phyloP scores from a whole-genome alignment of 2,888 invertebrate genomes.

The Pollenia labialis region DNA sequence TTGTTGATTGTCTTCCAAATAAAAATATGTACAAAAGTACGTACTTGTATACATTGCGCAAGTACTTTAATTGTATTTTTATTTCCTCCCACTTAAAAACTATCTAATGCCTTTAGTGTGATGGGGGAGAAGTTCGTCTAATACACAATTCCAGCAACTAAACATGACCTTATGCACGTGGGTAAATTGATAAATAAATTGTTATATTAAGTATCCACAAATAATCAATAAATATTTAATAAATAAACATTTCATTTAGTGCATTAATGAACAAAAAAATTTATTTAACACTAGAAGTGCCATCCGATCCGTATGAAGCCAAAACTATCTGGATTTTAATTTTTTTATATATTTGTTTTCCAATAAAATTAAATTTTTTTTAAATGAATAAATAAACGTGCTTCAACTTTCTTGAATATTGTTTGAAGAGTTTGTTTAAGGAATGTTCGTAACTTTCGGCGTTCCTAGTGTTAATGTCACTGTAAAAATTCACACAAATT shows the following conservation, averaged over 20 bases:
- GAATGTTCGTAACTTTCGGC: too few relatives aligned
- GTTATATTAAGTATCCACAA: too few relatives aligned
- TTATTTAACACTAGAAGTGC: neutral
- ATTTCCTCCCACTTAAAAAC: neutral
- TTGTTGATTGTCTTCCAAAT: conserved; percentile 46
- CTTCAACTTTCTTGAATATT: too few relatives aligned
- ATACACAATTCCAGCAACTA: neutral
- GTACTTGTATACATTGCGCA: neutral
- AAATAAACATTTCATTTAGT: neutral
- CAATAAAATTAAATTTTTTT: too few relatives aligned
- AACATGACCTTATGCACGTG: neutral
- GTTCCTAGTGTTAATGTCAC: neutral
- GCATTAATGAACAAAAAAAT: neutral
- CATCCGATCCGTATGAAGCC: too few relatives aligned
- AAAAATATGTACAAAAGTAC: neutral
- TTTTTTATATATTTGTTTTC: too few relatives aligned
- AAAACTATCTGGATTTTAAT: too few relatives aligned
- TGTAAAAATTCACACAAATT: neutral
- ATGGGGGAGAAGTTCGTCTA: neutral
- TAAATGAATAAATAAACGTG: too few relatives aligned
- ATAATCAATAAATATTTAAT: too few relatives aligned
- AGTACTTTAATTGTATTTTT: neutral
- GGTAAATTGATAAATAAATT: neutral
- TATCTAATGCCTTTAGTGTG: neutral
- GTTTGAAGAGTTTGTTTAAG: too few relatives aligned